phyloP scores from a whole-genome alignment of 2,113 vertebrate species.

The Anguilla japonica region DNA sequence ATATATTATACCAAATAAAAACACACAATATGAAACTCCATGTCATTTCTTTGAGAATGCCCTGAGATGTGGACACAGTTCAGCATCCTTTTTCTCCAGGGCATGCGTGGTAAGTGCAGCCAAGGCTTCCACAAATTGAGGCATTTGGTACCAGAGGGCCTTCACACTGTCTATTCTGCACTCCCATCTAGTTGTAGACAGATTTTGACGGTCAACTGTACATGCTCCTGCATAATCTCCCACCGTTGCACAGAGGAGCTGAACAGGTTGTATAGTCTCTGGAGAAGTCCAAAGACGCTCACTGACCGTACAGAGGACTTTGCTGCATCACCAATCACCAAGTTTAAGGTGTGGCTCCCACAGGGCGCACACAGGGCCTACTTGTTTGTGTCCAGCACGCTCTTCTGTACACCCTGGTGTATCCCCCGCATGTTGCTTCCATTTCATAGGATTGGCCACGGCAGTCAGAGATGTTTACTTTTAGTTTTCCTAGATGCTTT shows the following conservation, averaged over 20 bases:
- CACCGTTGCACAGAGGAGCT: background rate
- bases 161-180: background rate
- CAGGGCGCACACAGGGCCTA: background rate
- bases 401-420: conserved; percentile 24
- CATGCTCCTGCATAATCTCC: background rate
- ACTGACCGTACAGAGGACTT: conserved; percentile 3
- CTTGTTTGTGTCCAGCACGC: conserved; percentile 11
- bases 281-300: background rate
- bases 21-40: background rate
- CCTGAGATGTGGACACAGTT: background rate
- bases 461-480: too few species aligned
- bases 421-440: conserved; percentile 1
- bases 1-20: background rate
- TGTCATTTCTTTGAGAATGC: background rate
- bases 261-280: conserved; percentile 4
- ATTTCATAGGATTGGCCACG: too few species aligned
- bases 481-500: too few species aligned
- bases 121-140: conserved; percentile 5
- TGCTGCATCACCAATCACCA: conserved; percentile 1
- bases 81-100: background rate
- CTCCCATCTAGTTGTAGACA: conserved; percentile 3
- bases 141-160: conserved; percentile 3
- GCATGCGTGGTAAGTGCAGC: background rate
- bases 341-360: background rate
- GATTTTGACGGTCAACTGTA: background rate